These are phyloP conservation scores for Regulus satrapa DNA, from an alignment of 2,113 vertebrate species.

Conservation along the genomic window DNA sequence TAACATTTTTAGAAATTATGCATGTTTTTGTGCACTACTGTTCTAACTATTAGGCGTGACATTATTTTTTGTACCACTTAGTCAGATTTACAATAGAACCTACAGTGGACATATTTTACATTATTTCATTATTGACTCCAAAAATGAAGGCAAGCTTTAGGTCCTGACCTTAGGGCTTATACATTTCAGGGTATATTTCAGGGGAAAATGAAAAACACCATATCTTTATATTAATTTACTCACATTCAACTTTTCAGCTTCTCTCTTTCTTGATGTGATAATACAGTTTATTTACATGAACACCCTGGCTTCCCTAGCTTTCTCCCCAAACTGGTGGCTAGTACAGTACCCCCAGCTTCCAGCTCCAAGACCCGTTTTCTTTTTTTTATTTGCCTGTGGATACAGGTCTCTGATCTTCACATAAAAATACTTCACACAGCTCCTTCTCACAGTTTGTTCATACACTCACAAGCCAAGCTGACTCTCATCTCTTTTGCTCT, in stretches of 20 bases:
- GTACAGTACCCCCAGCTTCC: not conserved
- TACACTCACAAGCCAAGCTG: not conserved
- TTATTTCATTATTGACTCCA: not conserved
- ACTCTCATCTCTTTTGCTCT: not conserved
- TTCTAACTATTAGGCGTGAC: not conserved
- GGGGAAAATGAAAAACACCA: not conserved
- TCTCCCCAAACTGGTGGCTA: not conserved
- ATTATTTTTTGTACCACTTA: not conserved
- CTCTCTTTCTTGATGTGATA: not conserved
- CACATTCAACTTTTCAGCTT: not conserved
- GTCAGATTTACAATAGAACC: not conserved
- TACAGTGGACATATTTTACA: not conserved
- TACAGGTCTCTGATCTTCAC: not conserved
- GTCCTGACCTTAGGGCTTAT: not conserved
- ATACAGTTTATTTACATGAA: not conserved
- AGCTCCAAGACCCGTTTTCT: not conserved
- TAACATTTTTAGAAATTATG: not conserved
- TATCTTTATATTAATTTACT: not conserved
- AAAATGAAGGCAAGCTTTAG: not conserved
- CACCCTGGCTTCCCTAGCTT: not conserved
- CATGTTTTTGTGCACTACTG: not conserved
- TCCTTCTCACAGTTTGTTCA: not conserved
- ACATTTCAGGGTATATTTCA: not conserved
- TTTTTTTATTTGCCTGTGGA: not conserved
- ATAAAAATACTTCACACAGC: not conserved